Base-by-base conservation (phyloP, 2,888 invertebrate genomes). In the Microchrysa polita region DNA sequence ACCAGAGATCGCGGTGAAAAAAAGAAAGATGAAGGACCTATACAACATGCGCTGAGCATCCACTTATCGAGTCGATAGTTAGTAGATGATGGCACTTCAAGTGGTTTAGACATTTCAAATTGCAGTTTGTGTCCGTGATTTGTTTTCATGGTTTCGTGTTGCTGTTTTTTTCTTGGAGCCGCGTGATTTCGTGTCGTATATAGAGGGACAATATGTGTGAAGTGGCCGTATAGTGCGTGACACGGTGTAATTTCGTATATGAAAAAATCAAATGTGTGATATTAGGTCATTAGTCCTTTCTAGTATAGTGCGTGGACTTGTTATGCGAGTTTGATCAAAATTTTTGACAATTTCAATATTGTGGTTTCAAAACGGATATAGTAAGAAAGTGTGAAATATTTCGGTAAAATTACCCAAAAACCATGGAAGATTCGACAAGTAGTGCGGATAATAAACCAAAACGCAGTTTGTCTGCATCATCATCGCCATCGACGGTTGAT, bases 31-130 rank as follows among this genome's bases (percentile, higher is more conserved):
- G 27, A 61, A 52, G 67, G 23, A 65, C 52, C 52, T 34, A 74
- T 76, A 59, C n/a, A n/a, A n/a, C 73, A 74, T 76, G 75, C 72
- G 74, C 75, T 67, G 74, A 74, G 73, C 44, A 71, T 34, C 74
- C 74, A 76, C 76, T 76, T 76, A 76, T 74, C 71, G 60, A 72
- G 53, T 55, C 57, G n/a, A 74, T 63, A 61, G 74, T 81, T 82
- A 81, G 81, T 82, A 83, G 82, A 83, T 82, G 81, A 84, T 82
- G 84, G 82, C 82, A 84, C 84, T 84, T 84, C 83, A 84, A 80
- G 81, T 84, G 78, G 80, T 79, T 77, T 67, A 76, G 78, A 78
- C 67, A 67, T 67, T 67, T 14, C 27, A 44, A 44, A 53, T 67
- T 52, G 53, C 52, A 27, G 27, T 27, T 67, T 20, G 27, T 27